These are phyloP conservation scores for Ifrita kowaldi DNA, from an alignment of 2,113 vertebrate species.

Conservation along the genomic window DNA sequence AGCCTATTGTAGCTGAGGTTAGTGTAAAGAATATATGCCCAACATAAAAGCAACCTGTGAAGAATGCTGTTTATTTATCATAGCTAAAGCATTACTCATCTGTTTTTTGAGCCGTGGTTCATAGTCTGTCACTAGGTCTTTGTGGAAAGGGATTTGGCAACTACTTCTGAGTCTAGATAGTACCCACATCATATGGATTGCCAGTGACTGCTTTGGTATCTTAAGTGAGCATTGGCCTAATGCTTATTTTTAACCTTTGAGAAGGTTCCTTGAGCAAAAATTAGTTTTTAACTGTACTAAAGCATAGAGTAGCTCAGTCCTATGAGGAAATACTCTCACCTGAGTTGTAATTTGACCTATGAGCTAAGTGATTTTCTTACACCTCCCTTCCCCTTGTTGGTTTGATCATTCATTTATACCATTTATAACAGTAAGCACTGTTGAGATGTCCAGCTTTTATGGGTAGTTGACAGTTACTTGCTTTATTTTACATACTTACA, in stretches of 20 bases:
- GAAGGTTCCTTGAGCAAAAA: background rate
- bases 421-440: background rate
- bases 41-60: background rate
- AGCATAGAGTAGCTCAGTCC: background rate
- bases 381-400: background rate
- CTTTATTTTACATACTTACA: background rate
- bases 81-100: background rate
- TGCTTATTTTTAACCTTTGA: constrained; percentile 33
- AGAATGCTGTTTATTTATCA: background rate
- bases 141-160: constrained; percentile 38
- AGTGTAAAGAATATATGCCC: background rate
- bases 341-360: background rate
- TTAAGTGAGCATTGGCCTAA: background rate
- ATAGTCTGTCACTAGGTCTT: background rate
- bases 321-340: background rate
- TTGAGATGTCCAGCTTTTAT: background rate
- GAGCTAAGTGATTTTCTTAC: background rate
- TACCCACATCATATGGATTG: background rate
- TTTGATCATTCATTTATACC: background rate
- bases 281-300: background rate
- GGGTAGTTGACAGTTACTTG: background rate
- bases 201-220: background rate
- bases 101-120: background rate
- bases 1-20: background rate
- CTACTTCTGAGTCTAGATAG: background rate